Percentiles rank a stretch among this genome's conserved stretches.
Evolutionary conservation across 2,888 invertebrate species (phyloP).

Genomic region (Athalia circularis): DNA sequence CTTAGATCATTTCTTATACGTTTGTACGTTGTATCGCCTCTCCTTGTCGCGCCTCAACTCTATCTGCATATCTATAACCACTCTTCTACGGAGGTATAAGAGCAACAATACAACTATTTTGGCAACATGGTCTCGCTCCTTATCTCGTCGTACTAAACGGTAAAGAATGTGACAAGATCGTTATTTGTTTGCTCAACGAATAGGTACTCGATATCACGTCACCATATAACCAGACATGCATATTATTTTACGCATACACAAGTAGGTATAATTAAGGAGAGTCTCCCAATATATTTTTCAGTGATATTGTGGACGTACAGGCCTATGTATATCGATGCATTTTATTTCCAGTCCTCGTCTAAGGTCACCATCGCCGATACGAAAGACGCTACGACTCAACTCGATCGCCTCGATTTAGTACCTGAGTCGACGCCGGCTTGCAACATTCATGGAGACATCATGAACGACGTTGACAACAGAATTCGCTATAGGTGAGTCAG

Average conservation of each 20-base stretch:
- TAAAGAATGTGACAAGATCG: too few relatives aligned
- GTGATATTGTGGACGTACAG: not conserved
- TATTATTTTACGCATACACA: too few relatives aligned
- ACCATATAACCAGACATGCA: too few relatives aligned
- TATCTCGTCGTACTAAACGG: not conserved
- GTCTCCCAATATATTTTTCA: not conserved
- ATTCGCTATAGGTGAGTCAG: conserved; percentile 15
- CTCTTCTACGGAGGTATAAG: too few relatives aligned
- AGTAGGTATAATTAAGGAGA: not conserved
- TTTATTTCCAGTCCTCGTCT: conserved; percentile 29
- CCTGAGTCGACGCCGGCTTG: conserved; percentile 27
- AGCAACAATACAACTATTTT: too few relatives aligned
- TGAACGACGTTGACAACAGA: not conserved
- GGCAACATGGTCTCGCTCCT: not conserved
- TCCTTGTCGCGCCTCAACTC: not conserved
- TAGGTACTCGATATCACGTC: too few relatives aligned
- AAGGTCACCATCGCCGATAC: conserved; percentile 29
- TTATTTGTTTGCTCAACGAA: too few relatives aligned
- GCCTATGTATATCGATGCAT: not conserved
- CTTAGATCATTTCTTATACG: not conserved
- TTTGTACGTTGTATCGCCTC: not conserved
- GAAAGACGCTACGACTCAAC: conserved; percentile 25
- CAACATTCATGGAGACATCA: not conserved
- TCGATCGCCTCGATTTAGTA: conserved; percentile 26
- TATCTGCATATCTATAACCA: too few relatives aligned